Conservation (phyloP, 2,113 vertebrate species). For the Xyrauchen texanus region DNA sequence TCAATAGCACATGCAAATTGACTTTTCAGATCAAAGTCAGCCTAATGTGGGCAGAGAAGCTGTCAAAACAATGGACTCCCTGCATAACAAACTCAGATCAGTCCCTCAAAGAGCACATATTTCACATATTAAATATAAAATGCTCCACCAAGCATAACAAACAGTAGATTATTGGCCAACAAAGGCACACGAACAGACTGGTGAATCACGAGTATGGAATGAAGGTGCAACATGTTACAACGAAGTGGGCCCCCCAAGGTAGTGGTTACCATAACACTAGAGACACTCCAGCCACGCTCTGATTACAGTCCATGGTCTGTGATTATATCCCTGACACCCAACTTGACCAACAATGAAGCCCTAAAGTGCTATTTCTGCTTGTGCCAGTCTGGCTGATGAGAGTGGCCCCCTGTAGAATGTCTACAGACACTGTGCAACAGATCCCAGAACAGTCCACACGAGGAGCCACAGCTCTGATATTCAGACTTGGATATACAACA, state of each 20-base stretch:
- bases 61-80: slow-evolving; percentile 48
- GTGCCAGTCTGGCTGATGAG: neutral
- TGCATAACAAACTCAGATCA: slow-evolving; percentile 19
- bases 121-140: slow-evolving; percentile 40
- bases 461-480: neutral
- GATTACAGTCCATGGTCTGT: slow-evolving; percentile 26
- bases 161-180: slow-evolving; percentile 28
- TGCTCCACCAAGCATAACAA: slow-evolving; percentile 41
- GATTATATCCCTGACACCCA: slow-evolving; percentile 29
- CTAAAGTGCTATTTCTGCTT: neutral
- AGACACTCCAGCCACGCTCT: neutral
- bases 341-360: neutral
- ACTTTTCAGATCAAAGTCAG: slow-evolving; percentile 52
- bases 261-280: neutral
- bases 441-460: neutral
- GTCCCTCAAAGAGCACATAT: slow-evolving; percentile 25
- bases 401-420: neutral
- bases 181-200: neutral
- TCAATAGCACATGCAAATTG: slow-evolving; percentile 39
- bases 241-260: slow-evolving; percentile 9
- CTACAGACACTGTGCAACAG: neutral
- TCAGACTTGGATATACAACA: slow-evolving; percentile 29
- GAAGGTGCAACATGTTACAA: slow-evolving; percentile 33
- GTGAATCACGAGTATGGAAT: slow-evolving; percentile 47
- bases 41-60: slow-evolving; percentile 38